phyloP scores from a whole-genome alignment of 2,797 vertebrate species.

The Enteromius trimaculatus region DNA sequence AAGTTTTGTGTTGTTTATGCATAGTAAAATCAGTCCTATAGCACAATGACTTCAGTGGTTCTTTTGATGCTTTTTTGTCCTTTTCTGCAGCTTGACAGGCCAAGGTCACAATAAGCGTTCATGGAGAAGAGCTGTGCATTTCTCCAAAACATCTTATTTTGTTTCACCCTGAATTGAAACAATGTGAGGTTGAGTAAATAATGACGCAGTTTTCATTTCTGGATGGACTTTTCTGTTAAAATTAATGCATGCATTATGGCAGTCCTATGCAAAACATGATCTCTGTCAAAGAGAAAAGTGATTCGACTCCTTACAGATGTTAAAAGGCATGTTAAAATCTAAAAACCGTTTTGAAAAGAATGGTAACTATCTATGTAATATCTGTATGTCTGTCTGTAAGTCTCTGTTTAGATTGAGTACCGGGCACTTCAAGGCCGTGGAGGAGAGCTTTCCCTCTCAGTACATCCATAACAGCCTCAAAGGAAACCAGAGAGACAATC shows the following conservation, averaged over 20 bases:
- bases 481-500: slow-evolving; percentile 6
- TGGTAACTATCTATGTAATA: neutral
- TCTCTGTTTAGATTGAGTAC: neutral
- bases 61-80: neutral
- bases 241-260: neutral
- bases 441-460: neutral
- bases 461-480: slow-evolving; percentile 21
- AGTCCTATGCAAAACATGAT: neutral
- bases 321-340: neutral
- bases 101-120: neutral
- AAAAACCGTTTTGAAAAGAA: neutral
- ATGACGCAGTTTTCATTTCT: neutral
- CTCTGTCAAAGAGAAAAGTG: neutral
- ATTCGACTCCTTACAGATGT: neutral
- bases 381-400: neutral
- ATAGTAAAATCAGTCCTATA: neutral
- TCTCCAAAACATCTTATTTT: slow-evolving; percentile 4
- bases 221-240: neutral
- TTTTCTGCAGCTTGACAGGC: neutral
- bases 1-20: neutral
- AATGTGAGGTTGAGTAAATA: neutral
- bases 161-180: neutral
- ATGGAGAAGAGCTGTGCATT: neutral
- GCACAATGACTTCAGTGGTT: neutral
- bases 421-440: neutral